Conservation (phyloP, 2,113 vertebrate species). For the Neogobius melanostomus region DNA sequence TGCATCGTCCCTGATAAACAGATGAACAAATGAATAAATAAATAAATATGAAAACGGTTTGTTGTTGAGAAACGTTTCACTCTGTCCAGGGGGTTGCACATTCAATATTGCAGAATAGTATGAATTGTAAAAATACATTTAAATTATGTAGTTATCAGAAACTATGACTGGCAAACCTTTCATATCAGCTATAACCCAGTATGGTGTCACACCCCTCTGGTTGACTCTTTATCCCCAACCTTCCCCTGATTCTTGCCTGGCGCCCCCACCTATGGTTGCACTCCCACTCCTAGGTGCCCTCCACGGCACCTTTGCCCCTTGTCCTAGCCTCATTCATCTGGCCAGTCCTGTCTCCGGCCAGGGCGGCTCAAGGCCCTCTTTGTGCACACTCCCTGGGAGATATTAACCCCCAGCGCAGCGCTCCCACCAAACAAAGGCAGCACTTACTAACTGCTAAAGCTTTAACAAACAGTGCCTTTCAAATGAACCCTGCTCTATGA, state of each 20-base stretch:
- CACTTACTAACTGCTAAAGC: constrained; percentile 79
- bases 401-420: constrained; percentile 73
- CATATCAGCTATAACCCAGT: background rate
- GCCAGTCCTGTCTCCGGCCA: constrained; percentile 66
- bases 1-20: too few species aligned
- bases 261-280: background rate
- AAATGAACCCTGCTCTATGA: constrained; percentile 71
- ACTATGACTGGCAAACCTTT: constrained; percentile 7
- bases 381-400: constrained; percentile 76
- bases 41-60: too few species aligned
- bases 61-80: too few species aligned
- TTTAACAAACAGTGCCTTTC: constrained; percentile 78
- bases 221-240: constrained; percentile 17
- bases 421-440: constrained; percentile 76
- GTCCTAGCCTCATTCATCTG: constrained; percentile 69
- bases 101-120: background rate
- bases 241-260: constrained; percentile 33
- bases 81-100: background rate
- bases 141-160: background rate
- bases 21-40: too few species aligned
- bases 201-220: background rate
- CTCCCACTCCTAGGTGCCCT: constrained; percentile 56
- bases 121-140: background rate
- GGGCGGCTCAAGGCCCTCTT: constrained; percentile 76
- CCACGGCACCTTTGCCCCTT: constrained; percentile 69